A percentile compares a stretch with the other conserved stretches of the same genome.
phyloP scores from a whole-genome alignment of 2,888 invertebrate genomes.

The Cheiracanthium punctorium region DNA sequence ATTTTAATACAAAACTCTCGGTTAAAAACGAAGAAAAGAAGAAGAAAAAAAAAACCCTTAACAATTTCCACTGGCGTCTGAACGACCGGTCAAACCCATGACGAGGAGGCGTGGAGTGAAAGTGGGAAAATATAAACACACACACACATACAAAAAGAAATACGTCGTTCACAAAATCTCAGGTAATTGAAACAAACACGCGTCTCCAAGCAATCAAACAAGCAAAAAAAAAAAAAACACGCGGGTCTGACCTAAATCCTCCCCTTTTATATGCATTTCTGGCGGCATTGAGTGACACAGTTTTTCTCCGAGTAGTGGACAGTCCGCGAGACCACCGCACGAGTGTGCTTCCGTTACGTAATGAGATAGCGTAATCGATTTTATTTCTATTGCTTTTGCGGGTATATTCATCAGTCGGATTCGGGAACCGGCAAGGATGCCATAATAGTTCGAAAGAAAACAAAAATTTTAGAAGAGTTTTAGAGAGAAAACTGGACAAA shows the following conservation, averaged over 20 bases:
- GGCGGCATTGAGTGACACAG: slow-evolving; percentile 20
- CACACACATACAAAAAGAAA: too few relatives aligned
- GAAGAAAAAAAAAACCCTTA: background rate
- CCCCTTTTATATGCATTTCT: slow-evolving; percentile 12
- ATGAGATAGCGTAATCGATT: slow-evolving; percentile 4
- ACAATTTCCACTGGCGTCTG: slow-evolving; percentile 16
- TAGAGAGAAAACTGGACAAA: background rate
- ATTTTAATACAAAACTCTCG: background rate
- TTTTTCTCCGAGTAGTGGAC: slow-evolving; percentile 7
- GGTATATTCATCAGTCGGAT: background rate
- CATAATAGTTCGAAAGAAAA: too few relatives aligned
- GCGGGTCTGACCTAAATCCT: slow-evolving; percentile 35
- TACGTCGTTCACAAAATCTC: background rate
- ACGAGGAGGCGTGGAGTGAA: slow-evolving; percentile 14
- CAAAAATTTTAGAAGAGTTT: too few relatives aligned
- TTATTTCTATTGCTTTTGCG: too few relatives aligned
- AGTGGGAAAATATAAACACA: background rate
- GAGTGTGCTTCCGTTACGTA: slow-evolving; percentile 3
- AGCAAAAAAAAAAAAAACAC: background rate
- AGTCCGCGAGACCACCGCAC: background rate
- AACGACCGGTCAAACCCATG: slow-evolving; percentile 42
- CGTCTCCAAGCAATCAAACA: slow-evolving; percentile 30
- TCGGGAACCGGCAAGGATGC: background rate
- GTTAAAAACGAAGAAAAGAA: background rate
- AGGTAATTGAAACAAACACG: slow-evolving; percentile 11